Evolutionary conservation across 2,888 invertebrate species (phyloP), one percentile per base, ranked within the genome.

Genomic region (Ochropleura leucogaster): DNA sequence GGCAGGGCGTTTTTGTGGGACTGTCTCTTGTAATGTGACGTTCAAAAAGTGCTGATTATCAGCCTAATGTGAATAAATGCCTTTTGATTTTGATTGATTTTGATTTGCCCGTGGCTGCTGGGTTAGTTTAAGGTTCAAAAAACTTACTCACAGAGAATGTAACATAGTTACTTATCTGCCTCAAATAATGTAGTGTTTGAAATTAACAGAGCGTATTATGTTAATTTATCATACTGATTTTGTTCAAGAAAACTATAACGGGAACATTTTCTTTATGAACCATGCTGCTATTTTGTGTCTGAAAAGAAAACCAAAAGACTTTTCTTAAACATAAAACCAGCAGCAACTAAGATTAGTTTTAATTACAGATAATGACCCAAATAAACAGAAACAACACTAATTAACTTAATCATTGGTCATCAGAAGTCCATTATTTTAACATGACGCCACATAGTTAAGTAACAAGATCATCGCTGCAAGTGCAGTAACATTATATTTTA

Each of bases 401-500:
- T 79, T 82, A 40, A 62, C 18, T 7, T 62, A 68, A 68, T 16
- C 3, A n/a, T n/a, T 12, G 18, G 46, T 40, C 70, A 75, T 79
- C n/a, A 79, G 30, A 60, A 55, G 51, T 3, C 20, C 57, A 72
- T 79, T 68, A 79, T 68, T 65, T 83, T 70, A 72, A 76, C 62
- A 66, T 46, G 47, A 46, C 46, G 40, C 59, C 59, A 57, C 49
- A 14, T 69, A 65, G 70, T 57, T 75, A 66, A 66, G n/a, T 53
- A 46, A 67, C 40, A 49, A 30, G 51, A 65, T 64, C 57, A 67
- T 72, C n/a, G 12, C n/a, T 5, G n/a, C 44, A 67, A 79, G 57
- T 72, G 59, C 46, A 59, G 30, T 10, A 67, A 20, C 77, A 77
- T 83, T 80, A 79, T 57, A 74, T 63, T 83, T 77, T 64, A 83